Evolutionary conservation across 2,888 invertebrate genomes (phyloP).

Genomic region (Calameuta pallipes): DNA sequence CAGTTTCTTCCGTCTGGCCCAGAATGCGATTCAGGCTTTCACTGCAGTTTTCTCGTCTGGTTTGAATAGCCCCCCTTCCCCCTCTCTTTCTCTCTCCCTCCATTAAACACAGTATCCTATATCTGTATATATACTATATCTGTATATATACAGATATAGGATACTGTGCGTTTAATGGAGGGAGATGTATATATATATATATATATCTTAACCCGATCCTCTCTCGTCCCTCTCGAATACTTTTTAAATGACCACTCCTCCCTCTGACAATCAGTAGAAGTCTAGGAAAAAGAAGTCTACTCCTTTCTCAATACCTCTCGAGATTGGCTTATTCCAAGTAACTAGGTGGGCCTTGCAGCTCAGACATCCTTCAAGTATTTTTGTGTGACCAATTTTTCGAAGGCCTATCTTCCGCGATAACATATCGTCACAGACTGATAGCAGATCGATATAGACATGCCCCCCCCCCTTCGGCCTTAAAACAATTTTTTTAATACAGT

Average conservation of each 20-base stretch:
- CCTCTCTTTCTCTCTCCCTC: background rate
- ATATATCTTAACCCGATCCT: background rate
- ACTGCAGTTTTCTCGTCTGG: conserved; percentile 59
- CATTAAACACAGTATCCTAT: background rate
- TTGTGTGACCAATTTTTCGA: background rate
- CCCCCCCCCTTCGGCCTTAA: too few relatives aligned
- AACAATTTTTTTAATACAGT: background rate
- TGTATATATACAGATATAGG: too few relatives aligned
- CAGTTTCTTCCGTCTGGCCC: conserved; percentile 61
- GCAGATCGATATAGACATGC: background rate
- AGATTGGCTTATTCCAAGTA: background rate
- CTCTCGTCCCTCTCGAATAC: background rate
- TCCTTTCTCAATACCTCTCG: background rate
- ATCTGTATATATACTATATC: too few relatives aligned
- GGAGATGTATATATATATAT: too few relatives aligned
- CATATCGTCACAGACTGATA: background rate
- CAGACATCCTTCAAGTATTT: background rate
- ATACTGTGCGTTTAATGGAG: background rate
- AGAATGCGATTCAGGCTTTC: conserved; percentile 59
- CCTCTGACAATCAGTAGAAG: background rate
- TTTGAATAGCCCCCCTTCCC: conserved; percentile 35
- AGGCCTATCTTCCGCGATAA: background rate
- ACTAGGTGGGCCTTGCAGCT: background rate
- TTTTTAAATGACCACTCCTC: background rate
- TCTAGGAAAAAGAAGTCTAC: background rate